Base-by-base conservation (phyloP, 2,113 vertebrate genomes). In the Oenanthe oenanthe region DNA sequence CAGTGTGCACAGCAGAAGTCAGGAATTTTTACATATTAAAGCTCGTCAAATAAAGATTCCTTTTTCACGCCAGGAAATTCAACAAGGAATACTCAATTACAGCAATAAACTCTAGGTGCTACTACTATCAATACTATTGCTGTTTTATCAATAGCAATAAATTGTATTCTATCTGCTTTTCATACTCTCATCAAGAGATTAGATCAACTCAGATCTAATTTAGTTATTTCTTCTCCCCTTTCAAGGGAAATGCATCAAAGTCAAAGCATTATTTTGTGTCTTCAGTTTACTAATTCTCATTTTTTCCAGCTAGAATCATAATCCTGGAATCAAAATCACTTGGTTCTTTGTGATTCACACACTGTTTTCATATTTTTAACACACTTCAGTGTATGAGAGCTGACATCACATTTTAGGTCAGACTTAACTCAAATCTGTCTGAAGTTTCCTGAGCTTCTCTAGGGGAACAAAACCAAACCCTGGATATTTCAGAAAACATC, bases 231-330 rank as follows among this genome's bases (percentile, higher is more conserved):
- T 65, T 50, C 60, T 62, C 17, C 32, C 22, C 11, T 89, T 94
- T 66, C 51, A 77, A 42, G 34, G 48, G 70, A 83, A 91, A 72
- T 29, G 7, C 25, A 42, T 74, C 67, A 77, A 68, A 58, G 24
- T 25, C 47, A n/a, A 80, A 51, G 8, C 18, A 62, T 34, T 8
- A 32, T 65, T 68, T n/a, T 60, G 36, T 60, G 13, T 43, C 22
- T 38, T 81, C 56, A 61, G 29, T 73, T 68, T 67, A 70, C n/a
- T 75, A 42, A n/a, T 26, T 83, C 2, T 56, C 5, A 17, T 68
- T 92, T 82, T 88, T 90, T 77, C 71, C 53, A 54, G 15, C 40
- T 82, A 63, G 62, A 93, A 62, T 34, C 42, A 68, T 61, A 85
- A 58, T 17, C 7, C 10, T 54, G 45, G 71, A 88, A 67, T 20